Evolutionary conservation across 64 coral and sea anemone species (phyloP).

Genomic region (Montipora cactus): DNA sequence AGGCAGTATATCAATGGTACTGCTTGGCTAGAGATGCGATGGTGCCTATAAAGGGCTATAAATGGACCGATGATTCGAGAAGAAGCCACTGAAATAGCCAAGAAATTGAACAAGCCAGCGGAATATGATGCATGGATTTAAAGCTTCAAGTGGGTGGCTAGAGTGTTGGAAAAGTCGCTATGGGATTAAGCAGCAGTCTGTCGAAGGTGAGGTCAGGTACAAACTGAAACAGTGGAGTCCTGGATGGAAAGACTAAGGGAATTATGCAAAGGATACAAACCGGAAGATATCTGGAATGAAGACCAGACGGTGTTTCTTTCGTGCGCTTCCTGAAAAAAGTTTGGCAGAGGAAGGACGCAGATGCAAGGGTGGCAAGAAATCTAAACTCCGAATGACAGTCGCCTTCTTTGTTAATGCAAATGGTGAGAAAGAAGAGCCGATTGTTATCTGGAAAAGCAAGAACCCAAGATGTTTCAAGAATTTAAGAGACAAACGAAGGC

Average conservation of each 20-base stretch:
- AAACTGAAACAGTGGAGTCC: conserved; percentile 53
- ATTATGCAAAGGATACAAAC: conserved; percentile 53
- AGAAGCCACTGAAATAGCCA: conserved; percentile 52
- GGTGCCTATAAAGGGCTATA: conserved; percentile 59
- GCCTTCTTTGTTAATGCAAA: conserved; percentile 63
- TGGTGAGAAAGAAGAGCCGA: conserved; percentile 50
- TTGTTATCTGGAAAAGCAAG: conserved; percentile 69
- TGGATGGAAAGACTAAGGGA: conserved; percentile 33
- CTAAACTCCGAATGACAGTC: conserved; percentile 63
- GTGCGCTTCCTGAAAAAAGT: conserved; percentile 55
- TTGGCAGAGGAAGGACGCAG: conserved; percentile 62
- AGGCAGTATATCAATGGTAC: conserved; percentile 66
- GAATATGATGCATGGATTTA: conserved; percentile 26
- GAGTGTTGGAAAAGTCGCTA: conserved; percentile 50
- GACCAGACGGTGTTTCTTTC: conserved; percentile 54
- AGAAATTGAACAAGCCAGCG: conserved; percentile 48
- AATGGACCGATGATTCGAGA: conserved; percentile 64
- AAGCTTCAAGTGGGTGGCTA: conserved; percentile 66
- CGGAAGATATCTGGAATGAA: conserved; percentile 4
- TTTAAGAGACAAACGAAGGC: conserved; percentile 45
- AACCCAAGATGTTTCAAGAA: conserved; percentile 66
- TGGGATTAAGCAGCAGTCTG: conserved; percentile 39
- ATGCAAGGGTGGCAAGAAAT: conserved; percentile 74
- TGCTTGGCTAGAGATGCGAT: conserved; percentile 66
- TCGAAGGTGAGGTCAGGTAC: conserved; percentile 27